Conservation (phyloP, 2,797 vertebrate genomes). For the Chrosomus eos region DNA sequence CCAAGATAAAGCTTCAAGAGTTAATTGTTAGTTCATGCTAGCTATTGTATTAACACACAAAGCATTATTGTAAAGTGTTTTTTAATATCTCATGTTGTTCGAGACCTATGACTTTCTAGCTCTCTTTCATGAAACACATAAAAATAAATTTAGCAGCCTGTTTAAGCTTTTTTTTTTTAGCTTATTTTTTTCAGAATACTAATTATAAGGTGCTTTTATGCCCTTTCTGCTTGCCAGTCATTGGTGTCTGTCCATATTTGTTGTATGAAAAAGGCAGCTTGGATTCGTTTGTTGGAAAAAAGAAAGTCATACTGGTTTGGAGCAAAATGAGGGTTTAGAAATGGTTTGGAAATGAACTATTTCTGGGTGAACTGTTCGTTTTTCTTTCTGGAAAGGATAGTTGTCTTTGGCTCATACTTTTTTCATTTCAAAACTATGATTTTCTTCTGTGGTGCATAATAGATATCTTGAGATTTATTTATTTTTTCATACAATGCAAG, state of each 20-base stretch:
- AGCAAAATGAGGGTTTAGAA: not conserved
- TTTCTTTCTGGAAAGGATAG: not conserved
- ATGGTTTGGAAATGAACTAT: not conserved
- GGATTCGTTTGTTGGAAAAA: not conserved
- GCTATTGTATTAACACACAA: not conserved
- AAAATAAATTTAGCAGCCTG: not conserved
- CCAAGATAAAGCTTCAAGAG: not conserved
- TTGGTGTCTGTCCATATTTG: not conserved
- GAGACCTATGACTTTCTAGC: not conserved
- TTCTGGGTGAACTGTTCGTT: not conserved
- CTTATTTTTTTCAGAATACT: not conserved
- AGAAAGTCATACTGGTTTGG: not conserved
- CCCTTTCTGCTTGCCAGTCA: not conserved
- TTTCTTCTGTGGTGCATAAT: not conserved
- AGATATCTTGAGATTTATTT: too few relatives aligned
- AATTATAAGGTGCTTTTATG: not conserved
- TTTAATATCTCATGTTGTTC: not conserved
- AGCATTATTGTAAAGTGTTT: slow-evolving; percentile 13
- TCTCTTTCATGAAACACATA: not conserved
- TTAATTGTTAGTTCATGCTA: not conserved
- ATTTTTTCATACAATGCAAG: not conserved
- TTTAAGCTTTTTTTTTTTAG: too few relatives aligned
- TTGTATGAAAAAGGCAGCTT: not conserved
- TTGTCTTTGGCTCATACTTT: too few relatives aligned
- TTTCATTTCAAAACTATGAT: not conserved